phyloP scores from a whole-genome alignment of 2,797 vertebrate species.

The Acipenser ruthenus region DNA sequence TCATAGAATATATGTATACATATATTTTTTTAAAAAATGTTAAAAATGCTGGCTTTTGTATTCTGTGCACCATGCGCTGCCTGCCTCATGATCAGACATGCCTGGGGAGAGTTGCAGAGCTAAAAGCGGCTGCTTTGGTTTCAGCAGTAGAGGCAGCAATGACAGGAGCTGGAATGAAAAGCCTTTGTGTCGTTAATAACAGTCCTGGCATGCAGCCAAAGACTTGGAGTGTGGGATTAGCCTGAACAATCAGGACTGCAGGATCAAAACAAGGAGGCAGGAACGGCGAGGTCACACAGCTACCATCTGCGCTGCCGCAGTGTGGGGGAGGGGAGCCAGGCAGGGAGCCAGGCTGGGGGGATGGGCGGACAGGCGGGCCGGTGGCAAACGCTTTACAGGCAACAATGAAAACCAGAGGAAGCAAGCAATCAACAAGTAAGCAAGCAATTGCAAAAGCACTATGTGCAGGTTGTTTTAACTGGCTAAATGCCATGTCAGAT shows the following conservation, averaged over 20 bases:
- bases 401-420: constrained; percentile 41
- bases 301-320: constrained; percentile 91
- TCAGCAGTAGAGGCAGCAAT: constrained; percentile 38
- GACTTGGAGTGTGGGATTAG: constrained; percentile 80
- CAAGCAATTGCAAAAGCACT: constrained; percentile 24
- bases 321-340: constrained; percentile 66
- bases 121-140: not conserved
- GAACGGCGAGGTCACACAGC: constrained; percentile 82
- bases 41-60: not conserved
- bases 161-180: constrained; percentile 71
- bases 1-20: too few relatives aligned
- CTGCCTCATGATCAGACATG: constrained; percentile 13
- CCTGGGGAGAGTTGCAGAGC: constrained; percentile 11
- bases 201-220: constrained; percentile 69
- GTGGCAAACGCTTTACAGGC: constrained; percentile 42
- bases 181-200: constrained; percentile 83
- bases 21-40: too few relatives aligned
- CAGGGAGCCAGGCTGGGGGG: constrained; percentile 29
- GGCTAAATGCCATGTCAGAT: constrained; percentile 8
- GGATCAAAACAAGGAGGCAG: constrained; percentile 84
- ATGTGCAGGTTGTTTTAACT: constrained; percentile 19
- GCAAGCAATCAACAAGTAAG: constrained; percentile 14
- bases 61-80: constrained; percentile 11
- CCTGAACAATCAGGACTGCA: constrained; percentile 80
- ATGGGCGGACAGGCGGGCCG: constrained; percentile 42